These are phyloP conservation scores for Cercocebus atys DNA, from an alignment of 2,113 vertebrate genomes.

Conservation along the genomic window DNA sequence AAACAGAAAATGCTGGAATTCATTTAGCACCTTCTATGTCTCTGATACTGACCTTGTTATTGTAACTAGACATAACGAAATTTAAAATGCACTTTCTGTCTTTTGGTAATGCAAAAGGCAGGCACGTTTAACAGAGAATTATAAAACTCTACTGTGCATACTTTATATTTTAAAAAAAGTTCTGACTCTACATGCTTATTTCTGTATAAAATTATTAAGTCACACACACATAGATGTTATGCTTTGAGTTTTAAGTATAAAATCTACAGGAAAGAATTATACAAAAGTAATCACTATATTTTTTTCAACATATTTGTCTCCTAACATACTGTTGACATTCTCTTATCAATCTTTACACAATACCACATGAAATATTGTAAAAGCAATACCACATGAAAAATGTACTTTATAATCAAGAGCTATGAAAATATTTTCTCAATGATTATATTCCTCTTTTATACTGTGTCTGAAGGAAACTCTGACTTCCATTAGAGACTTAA, in stretches of 20 bases:
- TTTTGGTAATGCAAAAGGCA: not conserved
- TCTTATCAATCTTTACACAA: not conserved
- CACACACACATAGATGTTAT: not conserved
- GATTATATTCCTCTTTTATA: not conserved
- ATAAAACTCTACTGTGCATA: not conserved
- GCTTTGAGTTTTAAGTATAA: not conserved
- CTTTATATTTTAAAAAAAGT: not conserved
- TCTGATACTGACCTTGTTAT: not conserved
- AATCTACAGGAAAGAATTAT: not conserved
- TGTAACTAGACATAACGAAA: not conserved
- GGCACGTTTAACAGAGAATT: not conserved
- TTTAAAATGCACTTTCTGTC: not conserved
- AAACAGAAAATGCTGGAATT: not conserved
- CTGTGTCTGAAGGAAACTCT: not conserved
- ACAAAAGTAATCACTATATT: not conserved
- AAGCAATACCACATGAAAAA: not conserved
- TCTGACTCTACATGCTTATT: not conserved
- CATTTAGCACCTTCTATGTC: not conserved
- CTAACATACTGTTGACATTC: not conserved
- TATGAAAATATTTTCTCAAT: not conserved
- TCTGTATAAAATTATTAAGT: not conserved
- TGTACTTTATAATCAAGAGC: not conserved
- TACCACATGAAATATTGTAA: not conserved
- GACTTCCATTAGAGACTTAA: not conserved
- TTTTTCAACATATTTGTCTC: conserved; percentile 25